Conservation (phyloP, 1,140 invertebrate species). For the Trichogramma pretiosum region DNA sequence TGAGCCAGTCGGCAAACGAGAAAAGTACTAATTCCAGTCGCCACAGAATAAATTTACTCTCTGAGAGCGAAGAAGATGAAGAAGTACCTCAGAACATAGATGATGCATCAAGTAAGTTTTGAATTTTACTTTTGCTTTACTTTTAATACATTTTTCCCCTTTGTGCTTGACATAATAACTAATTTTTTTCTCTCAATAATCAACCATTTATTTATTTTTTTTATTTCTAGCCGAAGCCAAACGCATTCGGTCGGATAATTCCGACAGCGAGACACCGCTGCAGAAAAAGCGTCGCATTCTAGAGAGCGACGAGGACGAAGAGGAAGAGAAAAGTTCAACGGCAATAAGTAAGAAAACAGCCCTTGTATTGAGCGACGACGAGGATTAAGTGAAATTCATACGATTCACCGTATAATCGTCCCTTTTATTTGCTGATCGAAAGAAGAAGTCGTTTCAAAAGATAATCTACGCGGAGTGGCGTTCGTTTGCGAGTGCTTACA, state of each 20-base stretch:
- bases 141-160: too few species aligned
- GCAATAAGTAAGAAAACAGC: conserved; percentile 19
- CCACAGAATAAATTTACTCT: conserved; percentile 18
- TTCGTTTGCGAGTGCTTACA: too few species aligned
- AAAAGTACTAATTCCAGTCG: conserved; percentile 19
- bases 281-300: conserved; percentile 36
- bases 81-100: conserved; percentile 1
- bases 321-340: conserved; percentile 8
- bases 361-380: conserved; percentile 29
- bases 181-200: too few species aligned
- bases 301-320: conserved; percentile 35
- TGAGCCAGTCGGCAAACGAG: neutral
- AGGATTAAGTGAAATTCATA: too few species aligned
- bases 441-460: too few species aligned
- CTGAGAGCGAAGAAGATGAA: conserved; percentile 21
- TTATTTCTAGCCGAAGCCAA: conserved; percentile 25
- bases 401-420: too few species aligned
- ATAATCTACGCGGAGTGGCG: too few species aligned
- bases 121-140: too few species aligned
- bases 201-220: conserved; percentile 1
- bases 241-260: conserved; percentile 24
- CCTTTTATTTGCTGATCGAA: too few species aligned
- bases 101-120: conserved; percentile 9
- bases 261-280: conserved; percentile 25
- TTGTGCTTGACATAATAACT: too few species aligned